Conservation (phyloP, 2,888 invertebrate genomes). For the Bimastos eiseni region DNA sequence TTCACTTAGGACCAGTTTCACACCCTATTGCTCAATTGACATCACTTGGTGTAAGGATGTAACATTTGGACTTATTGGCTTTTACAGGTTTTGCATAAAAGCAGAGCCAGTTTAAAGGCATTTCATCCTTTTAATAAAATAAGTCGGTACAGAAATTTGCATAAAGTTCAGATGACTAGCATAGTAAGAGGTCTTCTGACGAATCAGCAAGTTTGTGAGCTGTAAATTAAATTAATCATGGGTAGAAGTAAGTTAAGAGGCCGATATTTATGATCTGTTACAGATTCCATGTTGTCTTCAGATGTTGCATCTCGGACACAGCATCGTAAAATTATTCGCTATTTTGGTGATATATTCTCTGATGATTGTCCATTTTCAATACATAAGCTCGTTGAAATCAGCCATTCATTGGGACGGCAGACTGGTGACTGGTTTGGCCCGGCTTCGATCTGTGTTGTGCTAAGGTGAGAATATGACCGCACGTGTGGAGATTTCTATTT, state of each 20-base stretch:
- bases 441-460: constrained; percentile 75
- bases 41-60: too few relatives aligned
- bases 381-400: constrained; percentile 79
- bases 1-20: too few relatives aligned
- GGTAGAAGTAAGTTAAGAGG: background rate
- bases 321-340: constrained; percentile 83
- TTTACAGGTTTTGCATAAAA: too few relatives aligned
- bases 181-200: background rate
- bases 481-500: background rate
- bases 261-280: background rate
- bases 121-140: too few relatives aligned
- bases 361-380: constrained; percentile 75
- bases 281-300: constrained; percentile 2
- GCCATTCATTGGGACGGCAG: constrained; percentile 78
- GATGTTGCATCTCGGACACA: background rate
- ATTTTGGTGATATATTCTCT: constrained; percentile 81
- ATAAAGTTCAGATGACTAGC: too few relatives aligned
- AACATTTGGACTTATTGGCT: too few relatives aligned
- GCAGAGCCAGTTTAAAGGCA: too few relatives aligned
- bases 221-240: too few relatives aligned
- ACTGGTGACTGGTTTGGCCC: constrained; percentile 90
- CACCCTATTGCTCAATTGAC: too few relatives aligned
- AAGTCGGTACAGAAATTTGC: too few relatives aligned
- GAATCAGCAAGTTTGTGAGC: too few relatives aligned
- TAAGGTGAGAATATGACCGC: constrained; percentile 65